These are phyloP conservation scores for Maconellicoccus hirsutus DNA, from an alignment of 1,140 invertebrate species.

Conservation along the genomic window DNA sequence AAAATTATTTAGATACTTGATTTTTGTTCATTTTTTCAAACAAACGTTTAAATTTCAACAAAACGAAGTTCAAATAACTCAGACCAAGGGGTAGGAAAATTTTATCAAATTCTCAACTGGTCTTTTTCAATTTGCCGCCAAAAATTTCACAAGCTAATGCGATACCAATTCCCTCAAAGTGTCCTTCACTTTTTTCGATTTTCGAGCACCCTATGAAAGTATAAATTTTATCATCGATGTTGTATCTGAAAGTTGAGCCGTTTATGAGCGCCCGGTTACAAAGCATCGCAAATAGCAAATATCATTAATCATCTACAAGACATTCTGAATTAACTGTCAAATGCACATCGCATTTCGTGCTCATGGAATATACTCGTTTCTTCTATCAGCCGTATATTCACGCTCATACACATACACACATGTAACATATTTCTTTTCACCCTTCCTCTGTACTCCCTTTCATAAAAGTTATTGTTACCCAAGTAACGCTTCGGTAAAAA, in stretches of 20 bases:
- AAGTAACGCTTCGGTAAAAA: constrained; percentile 10
- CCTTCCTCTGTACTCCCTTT: not conserved
- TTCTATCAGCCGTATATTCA: not conserved
- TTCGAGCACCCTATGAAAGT: not conserved
- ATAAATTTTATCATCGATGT: not conserved
- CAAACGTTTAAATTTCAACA: no score
- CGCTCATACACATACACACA: not conserved
- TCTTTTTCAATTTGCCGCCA: no score
- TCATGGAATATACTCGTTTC: constrained; percentile 20
- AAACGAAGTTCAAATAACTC: no score
- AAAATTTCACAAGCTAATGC: no score
- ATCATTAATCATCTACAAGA: constrained; percentile 20
- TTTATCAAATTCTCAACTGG: no score
- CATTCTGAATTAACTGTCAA: constrained; percentile 22
- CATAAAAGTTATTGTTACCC: constrained; percentile 20
- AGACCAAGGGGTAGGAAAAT: no score
- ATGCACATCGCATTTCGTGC: constrained; percentile 20
- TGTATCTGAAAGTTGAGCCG: not conserved
- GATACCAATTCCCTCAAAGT: no score
- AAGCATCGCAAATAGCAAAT: constrained; percentile 19
- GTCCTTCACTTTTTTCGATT: no score
- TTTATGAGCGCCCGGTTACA: constrained; percentile 7
- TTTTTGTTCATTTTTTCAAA: no score
- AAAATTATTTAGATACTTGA: no score
- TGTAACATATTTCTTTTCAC: not conserved